Base-by-base conservation (phyloP, 35 echinoderm and acorn worm genomes). In the Apostichopus californicus region DNA sequence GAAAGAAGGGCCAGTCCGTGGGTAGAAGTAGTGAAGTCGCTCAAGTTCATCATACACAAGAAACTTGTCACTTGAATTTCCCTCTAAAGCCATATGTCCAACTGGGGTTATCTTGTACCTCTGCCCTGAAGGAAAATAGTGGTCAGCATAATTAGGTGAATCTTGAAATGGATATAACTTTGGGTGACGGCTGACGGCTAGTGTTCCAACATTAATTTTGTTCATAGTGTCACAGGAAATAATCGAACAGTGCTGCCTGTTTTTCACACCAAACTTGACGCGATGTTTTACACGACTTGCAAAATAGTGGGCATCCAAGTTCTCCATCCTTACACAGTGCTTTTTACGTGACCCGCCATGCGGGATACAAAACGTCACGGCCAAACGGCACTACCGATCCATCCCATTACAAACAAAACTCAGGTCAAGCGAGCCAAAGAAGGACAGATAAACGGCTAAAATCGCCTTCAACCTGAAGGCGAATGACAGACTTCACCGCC, bases 161-260 rank as follows among this genome's bases (percentile, higher is more conserved):
- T 96, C 93, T 9, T 92, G n/a, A 1, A 77, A 8, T 23, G 77
- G 73, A 89, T 92, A 93, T 0, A 92, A 5, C 13, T 63, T n/a
- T 55, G 57, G 77, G 73, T 92, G 86, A 65, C 93, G 0, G 53
- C 88, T 92, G 14, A 94, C 90, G 11, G 93, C 95, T 8, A 92
- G 68, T 1, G 72, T 88, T 5, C 90, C 92, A 18, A 96, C 73
- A 25, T 90, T 91, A 5, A 92, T 18, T 92, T 96, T 96, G 26
- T 94, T 84, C 87, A 92, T 94, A 21, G 81, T 87, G 83, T 96
- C 90, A 28, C 90, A 92, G 1, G 90, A 96, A 20, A 94, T 68
- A 6, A 91, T 8, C 5, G 78, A 34, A 5, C 57, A 53, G 52
- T 91, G 58, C 5, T 89, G 55, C 25, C 56, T 56, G 73, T 80